Evolutionary conservation across 2,797 vertebrate species (phyloP), one percentile per base, ranked within the genome.

Genomic region (Miichthys miiuy): DNA sequence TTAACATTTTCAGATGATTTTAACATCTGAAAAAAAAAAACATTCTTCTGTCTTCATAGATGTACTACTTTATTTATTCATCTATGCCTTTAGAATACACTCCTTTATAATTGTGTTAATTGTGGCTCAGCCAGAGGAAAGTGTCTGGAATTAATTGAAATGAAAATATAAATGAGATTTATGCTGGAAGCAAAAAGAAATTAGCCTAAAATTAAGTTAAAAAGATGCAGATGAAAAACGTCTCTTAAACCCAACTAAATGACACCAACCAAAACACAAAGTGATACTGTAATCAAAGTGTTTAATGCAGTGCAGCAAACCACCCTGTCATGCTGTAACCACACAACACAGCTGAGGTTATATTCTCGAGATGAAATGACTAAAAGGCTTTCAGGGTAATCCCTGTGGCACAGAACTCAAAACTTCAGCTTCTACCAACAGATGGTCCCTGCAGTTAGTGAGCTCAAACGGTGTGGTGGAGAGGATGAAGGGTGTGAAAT

Each of bases 401-500:
- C 77, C 79, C 77, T 3, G 55, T 60, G 60, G 74, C 68, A 47
- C 68, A 38, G 34, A 68, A 57, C 75, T 75, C 70, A 76, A 38
- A 78, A 77, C 80, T 70, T 83, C 54, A 69, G 21, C 58, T 62
- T 75, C 27, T 50, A 63, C 71, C 72, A 69, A 74, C 76, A 79
- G 11, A 16, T 16, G 7, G 27, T 65, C 27, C 47, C 80, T 51
- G 75, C 83, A 71, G 79, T 71, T 64, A 68, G 44, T 7, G 60
- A 72, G 76, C 76, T 84, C 81, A 62, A 52, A 72, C 18, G 1
- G 14, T 50, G 57, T 2, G 51, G 17, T 11, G 41, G 67, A 62
- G 72, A 79, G 58, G 65, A 85, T 67, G 71, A 80, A 50, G 72
- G 50, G 58, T 62, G 75, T 30, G 27, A 80, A 81, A 66, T 72